Base-by-base conservation (phyloP, 2,888 invertebrate genomes). In the Cataglyphis cursor region DNA sequence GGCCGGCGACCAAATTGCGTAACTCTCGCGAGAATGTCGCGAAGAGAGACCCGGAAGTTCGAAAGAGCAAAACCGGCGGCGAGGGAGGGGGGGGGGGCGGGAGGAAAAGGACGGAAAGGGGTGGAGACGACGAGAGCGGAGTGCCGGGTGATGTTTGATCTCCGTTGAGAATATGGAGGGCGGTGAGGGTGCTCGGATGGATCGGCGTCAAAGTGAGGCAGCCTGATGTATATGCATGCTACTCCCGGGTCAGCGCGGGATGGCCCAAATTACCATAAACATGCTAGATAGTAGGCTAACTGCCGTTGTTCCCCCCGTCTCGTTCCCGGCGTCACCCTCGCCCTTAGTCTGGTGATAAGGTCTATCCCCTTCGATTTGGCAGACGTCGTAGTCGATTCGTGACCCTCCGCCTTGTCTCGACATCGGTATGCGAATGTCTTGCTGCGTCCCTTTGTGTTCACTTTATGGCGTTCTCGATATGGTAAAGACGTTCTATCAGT, bases 191-290 rank as follows among this genome's bases (percentile, higher is more conserved):
- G 86, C 84, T 84, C 6, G 89, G 87, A 86, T 87, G 84, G 91
- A 92, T 92, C 90, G 88, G 89, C 92, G 90, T 93, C 93, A 92
- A 93, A 93, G 92, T 88, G 90, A 90, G 90, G 90, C 87, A 89
- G 87, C 73, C 88, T 91, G 91, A 92, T 93, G 93, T 92, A 93
- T 93, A 93, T 93, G 92, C 92, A 93, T 93, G 92, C 87, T 90
- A 88, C 90, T 89, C 89, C 76, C 85, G 87, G 92, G 91, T 92
- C 91, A 92, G 87, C 88, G 88, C 89, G 85, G 91, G 89, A 91
- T 91, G 88, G 89, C 91, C 81, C 35, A 87, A 92, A 93, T 93
- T 93, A 93, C 92, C 93, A 93, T 93, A 91, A 93, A 93, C 93
- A 92, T 87, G 92, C 87, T 91, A 89, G 91, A 91, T 91, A 91